Conservation (phyloP, 2,113 vertebrate species). For the Cacatua alba region DNA sequence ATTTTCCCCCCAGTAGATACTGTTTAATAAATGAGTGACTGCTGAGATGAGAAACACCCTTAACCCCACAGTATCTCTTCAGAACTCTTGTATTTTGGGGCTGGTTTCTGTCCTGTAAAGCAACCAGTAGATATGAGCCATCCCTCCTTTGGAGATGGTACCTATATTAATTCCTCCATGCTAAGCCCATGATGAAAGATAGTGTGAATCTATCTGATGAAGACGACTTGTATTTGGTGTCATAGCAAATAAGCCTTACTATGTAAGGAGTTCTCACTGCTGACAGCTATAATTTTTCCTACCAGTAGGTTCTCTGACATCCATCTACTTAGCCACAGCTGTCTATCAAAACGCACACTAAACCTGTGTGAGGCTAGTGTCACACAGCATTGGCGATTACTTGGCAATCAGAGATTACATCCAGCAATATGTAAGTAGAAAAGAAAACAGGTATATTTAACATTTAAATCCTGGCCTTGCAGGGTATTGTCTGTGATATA, state of each 20-base stretch:
- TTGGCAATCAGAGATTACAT: not conserved
- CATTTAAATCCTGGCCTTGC: not conserved
- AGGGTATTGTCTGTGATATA: not conserved
- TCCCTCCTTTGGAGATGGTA: not conserved
- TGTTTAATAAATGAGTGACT: not conserved
- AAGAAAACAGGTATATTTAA: not conserved
- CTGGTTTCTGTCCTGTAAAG: not conserved
- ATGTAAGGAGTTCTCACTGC: not conserved
- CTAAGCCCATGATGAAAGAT: not conserved
- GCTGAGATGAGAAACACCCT: not conserved
- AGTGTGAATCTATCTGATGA: not conserved
- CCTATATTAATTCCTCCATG: not conserved
- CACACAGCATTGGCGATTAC: not conserved
- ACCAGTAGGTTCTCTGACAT: not conserved
- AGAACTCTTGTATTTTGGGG: not conserved
- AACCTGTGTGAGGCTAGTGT: not conserved
- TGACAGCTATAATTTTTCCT: not conserved
- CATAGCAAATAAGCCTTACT: not conserved
- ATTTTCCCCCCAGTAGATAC: not conserved
- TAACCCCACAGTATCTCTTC: not conserved
- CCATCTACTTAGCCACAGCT: not conserved
- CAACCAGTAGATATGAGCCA: not conserved
- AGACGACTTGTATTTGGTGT: not conserved
- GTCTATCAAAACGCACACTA: not conserved
- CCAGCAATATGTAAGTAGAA: not conserved